Evolutionary conservation across 2,888 invertebrate species (phyloP), one percentile per base, ranked within the genome.

Genomic region (Dryococelus australis): DNA sequence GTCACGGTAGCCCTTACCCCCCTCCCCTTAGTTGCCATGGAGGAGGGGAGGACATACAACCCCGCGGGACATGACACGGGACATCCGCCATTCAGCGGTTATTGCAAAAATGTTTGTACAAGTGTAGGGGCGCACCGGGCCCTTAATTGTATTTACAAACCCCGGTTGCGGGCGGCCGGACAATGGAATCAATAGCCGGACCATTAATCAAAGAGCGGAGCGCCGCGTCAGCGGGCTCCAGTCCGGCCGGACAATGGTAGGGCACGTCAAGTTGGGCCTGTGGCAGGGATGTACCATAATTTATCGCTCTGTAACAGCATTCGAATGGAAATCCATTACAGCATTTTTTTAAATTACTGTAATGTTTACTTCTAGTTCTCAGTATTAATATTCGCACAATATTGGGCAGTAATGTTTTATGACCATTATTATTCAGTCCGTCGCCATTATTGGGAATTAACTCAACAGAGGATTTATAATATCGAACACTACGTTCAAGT

Each of bases 111-210:
- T 83, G 83, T 83, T 83, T 35, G 35, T 83, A 83, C 83, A 43
- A 83, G 83, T 83, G 83, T 83, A 83, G 35, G 43, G 26, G 28
- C 28, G 24, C 83, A 20, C 28, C 35, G 16, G 24, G 20, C 83
- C 83, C 80, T 83, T 83, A 27, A 35, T 35, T 35, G 83, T 35
- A 35, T 35, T 83, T 83, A 83, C 83, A 83, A 83, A 83, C n/a
- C 83, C 65, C 65, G 8, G 83, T 13, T 13, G 83, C 83, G 83
- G 16, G 83, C 28, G 80, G 47, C 65, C 65, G 28, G 83, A 83
- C 83, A 83, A 83, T 83, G 43, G 83, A 35, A 83, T 83, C 83
- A 35, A 83, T 83, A 35, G 83, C 28, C 83, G 83, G 43, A 28
- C 83, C 83, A 83, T 83, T 35, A 83, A 83, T 83, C 83, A 83